Evolutionary conservation across 2,797 vertebrate species (phyloP), one percentile per base, ranked within the genome.

Genomic region (Dryobates pubescens): DNA sequence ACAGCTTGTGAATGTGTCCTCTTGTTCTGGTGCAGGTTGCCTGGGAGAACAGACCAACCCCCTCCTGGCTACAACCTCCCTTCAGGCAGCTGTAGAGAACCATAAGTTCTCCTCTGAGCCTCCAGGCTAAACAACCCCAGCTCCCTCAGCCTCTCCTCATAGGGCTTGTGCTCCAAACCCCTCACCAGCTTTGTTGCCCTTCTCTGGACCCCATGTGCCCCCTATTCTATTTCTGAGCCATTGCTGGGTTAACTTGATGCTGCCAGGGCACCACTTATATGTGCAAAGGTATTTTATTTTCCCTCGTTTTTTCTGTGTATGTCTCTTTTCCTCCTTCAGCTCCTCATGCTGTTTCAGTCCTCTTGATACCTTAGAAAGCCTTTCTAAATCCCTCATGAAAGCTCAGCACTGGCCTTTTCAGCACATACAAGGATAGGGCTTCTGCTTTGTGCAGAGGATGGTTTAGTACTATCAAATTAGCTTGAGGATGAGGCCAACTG

Each of bases 191-290:
- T 38, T 38, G 4, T 38, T 38, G 38, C 38, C 10, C 38, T 38
- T 38, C 36, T 38, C 36, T 38, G 38, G 30, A 13, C 4, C 4
- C 11, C 0, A 0, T 3, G 1, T 57, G 17, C 16, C 29, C 13
- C 41, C 59, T 26, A 10, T 26, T 81, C 23, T 3, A 6, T 53
- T 9, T 36, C 45, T 51, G 57, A 23, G 24, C 14, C 18, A 23
- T 19, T 53, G 15, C 57, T 20, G 10, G 24, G 59, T 15, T 26
- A 32, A 2, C 8, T 5, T 10, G 14, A 53, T 9, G 20, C n/a
- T 65, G 7, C 23, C 36, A 72, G 51, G 17, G 30, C n/a, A 79
- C 10, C 1, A 1, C 11, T 71, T 11, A 23, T 29, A 7, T 4
- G 3, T 49, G 17, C 0, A 0, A 36, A 6, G 14, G 2, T 1